Percentiles rank a stretch among this genome's conserved stretches.
Evolutionary conservation across 2,797 vertebrate genomes (phyloP).

Genomic region (Clarias platycephalus): DNA sequence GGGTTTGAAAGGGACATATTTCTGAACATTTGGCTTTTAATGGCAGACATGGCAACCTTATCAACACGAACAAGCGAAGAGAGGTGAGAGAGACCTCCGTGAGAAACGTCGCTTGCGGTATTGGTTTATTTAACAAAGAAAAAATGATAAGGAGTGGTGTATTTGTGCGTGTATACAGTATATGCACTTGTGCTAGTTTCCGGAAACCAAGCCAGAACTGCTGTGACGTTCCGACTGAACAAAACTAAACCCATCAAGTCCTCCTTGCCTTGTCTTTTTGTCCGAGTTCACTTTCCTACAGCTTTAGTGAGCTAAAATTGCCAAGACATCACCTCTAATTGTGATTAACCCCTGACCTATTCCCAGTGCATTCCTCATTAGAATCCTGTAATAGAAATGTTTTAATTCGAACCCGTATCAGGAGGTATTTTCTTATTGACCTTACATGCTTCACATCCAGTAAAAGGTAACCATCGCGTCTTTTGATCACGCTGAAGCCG

Average conservation of each 20-base stretch:
- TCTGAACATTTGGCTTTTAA: not conserved
- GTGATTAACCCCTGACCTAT: not conserved
- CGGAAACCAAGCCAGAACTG: not conserved
- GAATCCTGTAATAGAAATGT: not conserved
- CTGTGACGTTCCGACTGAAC: too few species aligned
- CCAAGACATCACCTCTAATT: not conserved
- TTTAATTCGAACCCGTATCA: not conserved
- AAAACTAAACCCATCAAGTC: not conserved
- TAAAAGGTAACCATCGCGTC: not conserved
- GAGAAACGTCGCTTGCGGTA: not conserved
- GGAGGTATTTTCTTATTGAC: not conserved
- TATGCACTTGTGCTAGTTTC: not conserved
- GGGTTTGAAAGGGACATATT: not conserved
- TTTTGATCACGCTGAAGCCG: not conserved
- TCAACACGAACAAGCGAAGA: not conserved
- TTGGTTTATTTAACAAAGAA: not conserved
- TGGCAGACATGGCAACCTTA: not conserved
- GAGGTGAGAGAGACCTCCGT: not conserved
- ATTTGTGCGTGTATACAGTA: not conserved
- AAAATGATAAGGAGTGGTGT: not conserved
- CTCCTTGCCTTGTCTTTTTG: not conserved
- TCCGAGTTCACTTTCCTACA: not conserved
- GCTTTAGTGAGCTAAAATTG: not conserved
- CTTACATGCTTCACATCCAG: not conserved
- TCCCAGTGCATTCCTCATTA: not conserved